Evolutionary conservation across 2,113 vertebrate genomes (phyloP), one percentile per base, ranked within the genome.

Genomic region (Tor tambroides): DNA sequence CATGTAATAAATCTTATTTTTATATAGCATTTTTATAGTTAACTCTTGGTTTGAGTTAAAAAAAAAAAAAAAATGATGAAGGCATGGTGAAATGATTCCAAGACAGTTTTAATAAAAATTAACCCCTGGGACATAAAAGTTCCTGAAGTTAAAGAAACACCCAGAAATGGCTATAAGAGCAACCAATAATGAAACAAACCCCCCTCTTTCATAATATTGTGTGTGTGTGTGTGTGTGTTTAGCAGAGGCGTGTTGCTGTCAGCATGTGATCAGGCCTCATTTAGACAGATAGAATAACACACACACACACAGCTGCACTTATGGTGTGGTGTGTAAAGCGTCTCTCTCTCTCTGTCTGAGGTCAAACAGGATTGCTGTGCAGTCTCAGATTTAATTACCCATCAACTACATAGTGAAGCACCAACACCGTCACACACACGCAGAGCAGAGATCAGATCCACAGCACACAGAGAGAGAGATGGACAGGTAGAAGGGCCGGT

Each of bases 381-480:
- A 74, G 35, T 74, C 35, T 41, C 69, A 38, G 69, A 72, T 69
- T 35, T 69, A 69, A 35, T 69, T 69, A 69, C 67, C 67, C 67
- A 71, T n/a, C 10, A 7, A 15, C 67, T 69, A 35, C 69, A 72
- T 5, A 38, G 21, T 21, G 32, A 72, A 38, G 19, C 71, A 41
- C 71, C 71, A n/a, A n/a, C 35, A 74, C 35, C 5, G 21, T 41
- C 71, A 14, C 35, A 74, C 38, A 88, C 91, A 78, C 1, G 2
- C 19, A 38, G 35, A 72, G 69, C 69, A 72, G 78, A 91, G 87
- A 88, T 38, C 69, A 72, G 19, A 23, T 72, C 69, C 32, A 91
- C 89, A 90, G 89, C 14, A 32, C 65, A 54, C n/a, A n/a, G n/a
- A n/a, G 56, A 46, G 61, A 80, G 76, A 76, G 69, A 54, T 30